A percentile compares a stretch with the other conserved stretches of the same genome.
These are phyloP conservation scores for Sitodiplosis mosellana DNA, from an alignment of 1,140 invertebrate species.

Conservation along the genomic window DNA sequence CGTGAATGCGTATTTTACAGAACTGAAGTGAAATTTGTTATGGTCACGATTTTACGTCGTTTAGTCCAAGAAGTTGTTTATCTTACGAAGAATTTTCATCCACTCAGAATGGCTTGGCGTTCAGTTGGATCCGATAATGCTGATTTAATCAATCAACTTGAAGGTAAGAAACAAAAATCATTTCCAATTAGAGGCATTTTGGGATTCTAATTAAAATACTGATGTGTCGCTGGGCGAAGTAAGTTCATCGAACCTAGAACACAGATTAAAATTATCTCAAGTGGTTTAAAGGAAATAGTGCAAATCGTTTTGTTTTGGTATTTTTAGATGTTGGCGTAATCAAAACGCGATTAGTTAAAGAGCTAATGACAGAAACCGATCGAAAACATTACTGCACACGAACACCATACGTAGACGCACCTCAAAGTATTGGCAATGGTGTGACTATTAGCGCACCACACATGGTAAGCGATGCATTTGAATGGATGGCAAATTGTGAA, in stretches of 20 bases:
- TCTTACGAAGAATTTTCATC: too few species aligned
- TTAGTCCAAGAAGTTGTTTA: too few species aligned
- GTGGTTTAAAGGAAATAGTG: conserved; percentile 4
- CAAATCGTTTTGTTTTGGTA: conserved; percentile 7
- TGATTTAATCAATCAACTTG: conserved; percentile 68
- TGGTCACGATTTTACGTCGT: too few species aligned
- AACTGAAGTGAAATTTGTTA: too few species aligned
- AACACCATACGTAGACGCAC: conserved; percentile 69
- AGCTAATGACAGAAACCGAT: conserved; percentile 73
- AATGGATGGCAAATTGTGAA: not conserved
- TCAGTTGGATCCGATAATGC: conserved; percentile 67
- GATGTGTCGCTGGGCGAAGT: not conserved
- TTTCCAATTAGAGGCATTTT: not conserved
- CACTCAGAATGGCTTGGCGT: conserved; percentile 43
- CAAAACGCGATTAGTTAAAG: conserved; percentile 52
- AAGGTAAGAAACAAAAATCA: conserved; percentile 36
- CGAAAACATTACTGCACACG: conserved; percentile 52
- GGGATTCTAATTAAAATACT: not conserved
- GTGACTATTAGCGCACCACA: conserved; percentile 96
- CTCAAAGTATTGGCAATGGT: conserved; percentile 72
- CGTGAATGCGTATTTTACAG: too few species aligned
- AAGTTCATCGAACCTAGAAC: conserved; percentile 3
- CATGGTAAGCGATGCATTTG: conserved; percentile 50
- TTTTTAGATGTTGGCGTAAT: conserved; percentile 72
- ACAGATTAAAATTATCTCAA: conserved; percentile 6